Percentiles rank a stretch among this genome's conserved stretches.
Conservation (phyloP, 2,888 invertebrate species). For the Parochlus steinenii region DNA sequence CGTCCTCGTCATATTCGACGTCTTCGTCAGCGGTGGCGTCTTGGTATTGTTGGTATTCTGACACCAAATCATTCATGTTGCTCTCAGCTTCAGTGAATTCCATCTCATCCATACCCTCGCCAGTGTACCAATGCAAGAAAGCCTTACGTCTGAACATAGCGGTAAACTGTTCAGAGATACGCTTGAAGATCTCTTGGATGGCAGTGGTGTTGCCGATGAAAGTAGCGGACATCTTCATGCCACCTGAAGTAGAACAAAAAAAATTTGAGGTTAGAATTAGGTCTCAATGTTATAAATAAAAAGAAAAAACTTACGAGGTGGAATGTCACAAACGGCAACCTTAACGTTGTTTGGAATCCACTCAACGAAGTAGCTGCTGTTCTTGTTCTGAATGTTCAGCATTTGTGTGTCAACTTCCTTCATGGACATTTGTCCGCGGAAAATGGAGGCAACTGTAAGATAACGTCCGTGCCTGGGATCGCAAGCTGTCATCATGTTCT, state of each 20-base stretch:
- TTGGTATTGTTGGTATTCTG: slow-evolving; percentile 90
- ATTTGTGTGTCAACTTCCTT: slow-evolving; percentile 85
- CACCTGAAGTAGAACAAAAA: no score
- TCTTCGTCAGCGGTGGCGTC: slow-evolving; percentile 74
- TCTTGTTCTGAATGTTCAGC: slow-evolving; percentile 92
- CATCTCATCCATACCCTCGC: slow-evolving; percentile 95
- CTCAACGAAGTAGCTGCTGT: slow-evolving; percentile 76
- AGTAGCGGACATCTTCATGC: slow-evolving; percentile 86
- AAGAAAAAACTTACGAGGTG: no score
- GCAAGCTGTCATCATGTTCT: slow-evolving; percentile 95
- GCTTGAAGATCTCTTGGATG: slow-evolving; percentile 83
- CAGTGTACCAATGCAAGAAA: slow-evolving; percentile 96
- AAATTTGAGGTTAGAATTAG: no score
- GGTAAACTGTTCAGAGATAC: slow-evolving; percentile 80
- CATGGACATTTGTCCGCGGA: slow-evolving; percentile 87
- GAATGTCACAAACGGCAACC: slow-evolving; percentile 87
- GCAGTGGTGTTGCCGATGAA: slow-evolving; percentile 89
- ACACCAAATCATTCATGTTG: slow-evolving; percentile 91
- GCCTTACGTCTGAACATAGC: slow-evolving; percentile 96
- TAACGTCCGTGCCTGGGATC: slow-evolving; percentile 86
- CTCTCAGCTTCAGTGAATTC: slow-evolving; percentile 90
- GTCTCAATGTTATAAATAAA: no score
- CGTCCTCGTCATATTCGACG: slow-evolving; percentile 58
- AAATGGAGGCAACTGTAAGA: slow-evolving; percentile 80
- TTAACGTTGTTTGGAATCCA: slow-evolving; percentile 94